Percentiles rank a stretch among this genome's conserved stretches.
phyloP scores from a whole-genome alignment of 2,113 vertebrate species.

The Talpa occidentalis region DNA sequence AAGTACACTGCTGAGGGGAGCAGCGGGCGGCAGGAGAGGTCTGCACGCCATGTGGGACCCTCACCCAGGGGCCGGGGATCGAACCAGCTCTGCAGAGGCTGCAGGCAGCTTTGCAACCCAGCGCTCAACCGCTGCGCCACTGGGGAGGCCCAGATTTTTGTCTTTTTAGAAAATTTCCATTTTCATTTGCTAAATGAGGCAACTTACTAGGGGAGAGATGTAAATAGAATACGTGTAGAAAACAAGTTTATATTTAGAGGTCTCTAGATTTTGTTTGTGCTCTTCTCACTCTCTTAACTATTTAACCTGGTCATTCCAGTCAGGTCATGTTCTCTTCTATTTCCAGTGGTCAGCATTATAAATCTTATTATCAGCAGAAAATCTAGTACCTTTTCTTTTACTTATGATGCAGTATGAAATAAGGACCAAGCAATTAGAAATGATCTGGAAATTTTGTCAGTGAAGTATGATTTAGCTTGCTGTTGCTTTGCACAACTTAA shows the following conservation, averaged over 20 bases:
- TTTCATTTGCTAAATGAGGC: conserved; percentile 29
- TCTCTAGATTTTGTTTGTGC: not conserved
- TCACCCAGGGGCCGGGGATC: too few relatives aligned
- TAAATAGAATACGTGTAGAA: not conserved
- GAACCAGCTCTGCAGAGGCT: too few relatives aligned
- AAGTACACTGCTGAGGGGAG: too few relatives aligned
- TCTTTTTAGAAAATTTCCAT: not conserved
- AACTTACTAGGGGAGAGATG: not conserved
- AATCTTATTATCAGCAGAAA: conserved; percentile 28
- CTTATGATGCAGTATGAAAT: conserved; percentile 16
- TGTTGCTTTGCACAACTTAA: not conserved
- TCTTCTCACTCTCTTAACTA: not conserved
- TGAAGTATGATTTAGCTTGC: not conserved
- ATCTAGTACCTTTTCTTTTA: conserved; percentile 7
- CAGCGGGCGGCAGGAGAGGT: too few relatives aligned
- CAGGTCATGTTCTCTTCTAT: conserved; percentile 20
- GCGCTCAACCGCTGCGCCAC: too few relatives aligned
- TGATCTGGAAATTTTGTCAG: conserved; percentile 9
- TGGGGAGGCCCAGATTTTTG: too few relatives aligned
- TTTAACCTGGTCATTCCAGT: not conserved
- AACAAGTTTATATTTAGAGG: not conserved
- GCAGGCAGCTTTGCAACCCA: too few relatives aligned
- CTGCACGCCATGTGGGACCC: too few relatives aligned
- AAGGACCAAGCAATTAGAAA: conserved; percentile 27
- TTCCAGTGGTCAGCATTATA: not conserved